Conservation (phyloP, 2,113 vertebrate genomes). For the Eudyptes chrysolophus region DNA sequence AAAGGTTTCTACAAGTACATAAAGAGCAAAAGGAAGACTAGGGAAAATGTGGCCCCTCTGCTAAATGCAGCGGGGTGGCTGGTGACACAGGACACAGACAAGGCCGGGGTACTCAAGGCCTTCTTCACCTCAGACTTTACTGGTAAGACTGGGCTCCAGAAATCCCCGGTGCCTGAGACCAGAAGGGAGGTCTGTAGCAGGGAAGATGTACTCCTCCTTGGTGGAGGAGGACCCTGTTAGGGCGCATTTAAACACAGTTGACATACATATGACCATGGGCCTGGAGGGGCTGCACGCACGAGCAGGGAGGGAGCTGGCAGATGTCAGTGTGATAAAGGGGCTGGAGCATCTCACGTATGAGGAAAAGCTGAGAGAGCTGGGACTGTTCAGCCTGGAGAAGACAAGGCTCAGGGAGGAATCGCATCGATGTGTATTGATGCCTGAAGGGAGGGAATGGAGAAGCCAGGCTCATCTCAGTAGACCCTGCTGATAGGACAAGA, state of each 20-base stretch:
- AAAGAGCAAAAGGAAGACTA: neutral
- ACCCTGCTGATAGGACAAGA: neutral
- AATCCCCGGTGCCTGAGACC: neutral
- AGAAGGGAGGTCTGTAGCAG: neutral
- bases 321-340: no score
- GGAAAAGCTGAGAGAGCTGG: neutral
- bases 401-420: neutral
- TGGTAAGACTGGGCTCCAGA: neutral
- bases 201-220: neutral
- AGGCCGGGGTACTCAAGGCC: neutral
- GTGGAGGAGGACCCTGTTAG: neutral
- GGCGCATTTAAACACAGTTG: neutral
- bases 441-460: neutral
- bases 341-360: neutral
- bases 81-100: neutral
- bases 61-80: neutral
- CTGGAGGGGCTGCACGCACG: accelerated
- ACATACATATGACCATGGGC: accelerated
- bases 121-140: neutral
- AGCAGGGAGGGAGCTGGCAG: neutral
- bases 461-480: neutral
- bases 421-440: accelerated
- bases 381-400: no score
- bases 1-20: neutral
- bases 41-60: neutral